Base-by-base conservation (phyloP, 1,140 invertebrate genomes). In the Saxidomus purpurata region DNA sequence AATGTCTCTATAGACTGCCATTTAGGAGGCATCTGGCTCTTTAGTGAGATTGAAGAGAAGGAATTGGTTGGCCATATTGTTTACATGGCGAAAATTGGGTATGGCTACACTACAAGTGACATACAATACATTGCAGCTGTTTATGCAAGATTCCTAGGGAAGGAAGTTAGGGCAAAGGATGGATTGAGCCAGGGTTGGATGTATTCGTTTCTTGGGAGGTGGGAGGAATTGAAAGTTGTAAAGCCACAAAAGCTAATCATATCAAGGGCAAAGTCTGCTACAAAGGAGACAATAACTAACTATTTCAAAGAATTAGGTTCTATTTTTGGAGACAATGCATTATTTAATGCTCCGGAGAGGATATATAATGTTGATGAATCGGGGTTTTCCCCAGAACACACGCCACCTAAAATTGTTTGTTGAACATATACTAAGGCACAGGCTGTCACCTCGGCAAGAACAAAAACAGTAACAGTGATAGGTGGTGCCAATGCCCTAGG, bases 401-500 rank as follows among this genome's bases (percentile, higher is more conserved):
- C 13, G 3, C 52, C 52, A 3, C 52, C 52, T 4, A 55, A 55
- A 55, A 55, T 55, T 55, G 52, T 55, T 19, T 55, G 15, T 55
- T 6, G 9, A 13, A 8, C 8, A 55, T 6, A 19, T 3, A 19
- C 13, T 13, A 55, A 8, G 36, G 19, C 81, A 2, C 79, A 89
- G 43, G 13, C 31, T n/a, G 80, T 88, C 1, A 84, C 74, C 25
- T 79, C 85, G 11, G 52, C 17, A 36, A n/a, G 31, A 8, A 28
- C 69, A 22, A 28, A 22, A 9, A 77, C 77, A 9, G 80, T 74
- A 6, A 90, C 84, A 0, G 83, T 86, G 6, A 86, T 90, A 40
- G 81, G 15, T 15, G 55, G 31, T 47, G 81, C 63, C 47, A 91
- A 82, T 82, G 87, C 90, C 9, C 0, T 76, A 11, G 82, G 86